A percentile compares a stretch with the other conserved stretches of the same genome.
Conservation (phyloP, 2,888 invertebrate genomes). For the Nymphalis polychloros region DNA sequence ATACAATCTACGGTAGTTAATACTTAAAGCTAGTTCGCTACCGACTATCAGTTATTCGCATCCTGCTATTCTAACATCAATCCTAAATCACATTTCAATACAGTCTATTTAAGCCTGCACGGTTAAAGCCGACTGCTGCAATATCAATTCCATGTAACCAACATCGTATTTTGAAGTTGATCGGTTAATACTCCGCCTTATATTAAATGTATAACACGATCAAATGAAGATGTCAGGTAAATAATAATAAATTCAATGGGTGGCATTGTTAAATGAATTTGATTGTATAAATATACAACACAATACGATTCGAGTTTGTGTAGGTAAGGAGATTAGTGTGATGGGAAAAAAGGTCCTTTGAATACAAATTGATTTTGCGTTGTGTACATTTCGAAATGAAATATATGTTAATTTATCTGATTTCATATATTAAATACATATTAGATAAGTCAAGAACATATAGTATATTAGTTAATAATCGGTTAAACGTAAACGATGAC, state of each 20-base stretch:
- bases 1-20: background rate
- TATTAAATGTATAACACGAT: constrained; percentile 39
- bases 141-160: constrained; percentile 15
- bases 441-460: constrained; percentile 7
- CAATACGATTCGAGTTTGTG: background rate
- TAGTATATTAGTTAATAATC: constrained; percentile 8
- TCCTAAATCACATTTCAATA: constrained; percentile 14
- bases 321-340: background rate
- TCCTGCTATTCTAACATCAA: constrained; percentile 25
- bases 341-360: background rate
- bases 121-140: constrained; percentile 16
- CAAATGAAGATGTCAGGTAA: constrained; percentile 28
- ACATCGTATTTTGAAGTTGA: constrained; percentile 46
- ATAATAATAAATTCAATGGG: constrained; percentile 17
- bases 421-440: background rate
- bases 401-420: too few relatives aligned
- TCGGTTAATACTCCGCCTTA: constrained; percentile 56
- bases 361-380: background rate
- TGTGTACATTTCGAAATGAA: background rate
- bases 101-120: constrained; percentile 22
- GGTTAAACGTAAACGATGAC: constrained; percentile 4
- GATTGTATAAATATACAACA: background rate
- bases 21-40: constrained; percentile 14
- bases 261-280: background rate
- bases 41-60: constrained; percentile 7